Base-by-base conservation (phyloP, 2,888 invertebrate genomes). In the Carcina quercana region DNA sequence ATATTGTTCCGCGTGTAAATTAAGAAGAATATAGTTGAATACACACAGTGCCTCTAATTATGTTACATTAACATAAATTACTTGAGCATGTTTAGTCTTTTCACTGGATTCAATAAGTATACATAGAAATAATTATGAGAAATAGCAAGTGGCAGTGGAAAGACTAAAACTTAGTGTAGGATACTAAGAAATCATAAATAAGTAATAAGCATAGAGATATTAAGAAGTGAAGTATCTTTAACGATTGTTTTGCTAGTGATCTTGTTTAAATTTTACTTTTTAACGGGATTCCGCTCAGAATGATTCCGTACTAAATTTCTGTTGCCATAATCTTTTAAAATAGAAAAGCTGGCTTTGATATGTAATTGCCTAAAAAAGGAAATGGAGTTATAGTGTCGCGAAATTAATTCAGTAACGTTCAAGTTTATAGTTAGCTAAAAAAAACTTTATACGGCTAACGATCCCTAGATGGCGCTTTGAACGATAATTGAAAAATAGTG, bases 1-100 rank as follows among this genome's bases (percentile, higher is more conserved):
- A 50, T 53, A 52, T 53, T 46, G 54, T 62, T 69, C 57, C 59
- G 62, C 60, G 63, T 74, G 73, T 75, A 75, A 70, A 66, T 64
- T 67, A 69, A 65, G 60, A 57, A 50, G 59, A 56, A 53, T 70
- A 73, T 78, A 76, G 67, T 53, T 63, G 76, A 79, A 78, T 72
- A 85, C 85, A 85, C 85, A 82, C 84, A 85, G 85, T 85, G 85
- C 85, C 85, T 85, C 84, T 84, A 35, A 78, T 83, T 84, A 84
- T 85, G 84, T 85, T 85, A 85, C 80, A 80, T 85, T 84, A 84
- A 84, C 83, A 83, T 85, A 82, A 82, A 82, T 79, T 68, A 74
- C 63, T 72, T 71, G 83, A 79, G 79, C 78, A 50, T 71, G 53
- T 72, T 79, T 79, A 69, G 47, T 73, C 67, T 75, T 76, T 74